A percentile compares a stretch with the other conserved stretches of the same genome.
phyloP scores from a whole-genome alignment of 2,797 vertebrate genomes.

The Eulemur rubriventer region DNA sequence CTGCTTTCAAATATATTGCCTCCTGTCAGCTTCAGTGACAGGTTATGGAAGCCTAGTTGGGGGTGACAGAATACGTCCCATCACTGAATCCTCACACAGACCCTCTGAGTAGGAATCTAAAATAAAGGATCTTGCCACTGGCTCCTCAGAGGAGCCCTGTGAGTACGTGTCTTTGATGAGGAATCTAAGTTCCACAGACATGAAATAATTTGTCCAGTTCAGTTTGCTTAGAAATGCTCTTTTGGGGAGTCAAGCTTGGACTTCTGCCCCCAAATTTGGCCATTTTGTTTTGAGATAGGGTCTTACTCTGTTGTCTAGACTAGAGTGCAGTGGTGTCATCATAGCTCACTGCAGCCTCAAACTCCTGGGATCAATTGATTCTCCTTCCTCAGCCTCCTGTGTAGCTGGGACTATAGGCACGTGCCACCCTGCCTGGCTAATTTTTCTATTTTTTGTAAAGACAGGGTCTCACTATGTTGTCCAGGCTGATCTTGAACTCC shows the following conservation, averaged over 20 bases:
- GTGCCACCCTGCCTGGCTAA: neutral
- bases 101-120: neutral
- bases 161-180: neutral
- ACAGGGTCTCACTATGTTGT: neutral
- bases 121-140: neutral
- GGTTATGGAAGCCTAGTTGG: accelerated
- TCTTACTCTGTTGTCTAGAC: neutral
- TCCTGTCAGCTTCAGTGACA: accelerated
- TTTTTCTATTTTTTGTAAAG: neutral
- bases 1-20: neutral
- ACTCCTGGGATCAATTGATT: neutral
- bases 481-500: neutral
- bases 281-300: neutral
- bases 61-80: accelerated
- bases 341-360: neutral
- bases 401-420: neutral
- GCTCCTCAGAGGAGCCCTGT: neutral
- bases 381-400: neutral
- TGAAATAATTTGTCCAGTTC: no score
- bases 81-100: no score
- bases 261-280: no score
- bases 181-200: neutral
- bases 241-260: neutral
- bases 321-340: neutral
- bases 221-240: neutral